A percentile compares a stretch with the other conserved stretches of the same genome.
Conservation (phyloP, 2,113 vertebrate genomes). For the Puma concolor region DNA sequence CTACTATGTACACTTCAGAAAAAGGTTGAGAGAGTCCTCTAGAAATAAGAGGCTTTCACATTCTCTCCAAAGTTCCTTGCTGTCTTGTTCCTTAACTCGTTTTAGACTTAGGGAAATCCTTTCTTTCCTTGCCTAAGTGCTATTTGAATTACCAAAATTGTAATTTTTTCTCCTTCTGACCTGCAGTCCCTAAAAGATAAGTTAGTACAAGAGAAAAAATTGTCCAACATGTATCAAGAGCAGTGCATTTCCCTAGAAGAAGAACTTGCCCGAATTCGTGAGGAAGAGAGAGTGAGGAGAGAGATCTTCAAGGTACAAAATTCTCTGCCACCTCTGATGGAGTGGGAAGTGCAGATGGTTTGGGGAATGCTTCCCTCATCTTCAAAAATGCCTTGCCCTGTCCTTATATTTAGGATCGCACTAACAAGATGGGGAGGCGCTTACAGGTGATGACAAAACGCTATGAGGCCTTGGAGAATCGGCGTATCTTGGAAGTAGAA, state of each 20-base stretch:
- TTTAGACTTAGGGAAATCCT: not conserved
- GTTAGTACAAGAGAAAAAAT: slow-evolving; percentile 89
- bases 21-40: not conserved
- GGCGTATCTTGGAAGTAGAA: slow-evolving; percentile 94
- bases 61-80: not conserved
- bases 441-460: slow-evolving; percentile 94
- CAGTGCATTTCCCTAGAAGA: slow-evolving; percentile 95
- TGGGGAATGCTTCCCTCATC: not conserved
- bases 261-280: slow-evolving; percentile 92
- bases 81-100: not conserved
- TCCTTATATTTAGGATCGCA: slow-evolving; percentile 89
- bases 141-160: slow-evolving; percentile 4
- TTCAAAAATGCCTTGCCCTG: not conserved
- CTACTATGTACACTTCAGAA: not conserved
- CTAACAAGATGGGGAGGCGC: slow-evolving; percentile 93
- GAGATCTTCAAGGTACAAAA: slow-evolving; percentile 93
- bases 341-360: not conserved
- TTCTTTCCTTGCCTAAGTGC: not conserved
- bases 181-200: slow-evolving; percentile 90
- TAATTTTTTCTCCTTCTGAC: not conserved
- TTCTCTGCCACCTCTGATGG: not conserved
- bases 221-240: slow-evolving; percentile 95
- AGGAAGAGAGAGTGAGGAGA: slow-evolving; percentile 91
- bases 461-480: slow-evolving; percentile 94
- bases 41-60: not conserved